phyloP scores from a whole-genome alignment of 2,888 invertebrate species.

The Cheilosia vernalis region DNA sequence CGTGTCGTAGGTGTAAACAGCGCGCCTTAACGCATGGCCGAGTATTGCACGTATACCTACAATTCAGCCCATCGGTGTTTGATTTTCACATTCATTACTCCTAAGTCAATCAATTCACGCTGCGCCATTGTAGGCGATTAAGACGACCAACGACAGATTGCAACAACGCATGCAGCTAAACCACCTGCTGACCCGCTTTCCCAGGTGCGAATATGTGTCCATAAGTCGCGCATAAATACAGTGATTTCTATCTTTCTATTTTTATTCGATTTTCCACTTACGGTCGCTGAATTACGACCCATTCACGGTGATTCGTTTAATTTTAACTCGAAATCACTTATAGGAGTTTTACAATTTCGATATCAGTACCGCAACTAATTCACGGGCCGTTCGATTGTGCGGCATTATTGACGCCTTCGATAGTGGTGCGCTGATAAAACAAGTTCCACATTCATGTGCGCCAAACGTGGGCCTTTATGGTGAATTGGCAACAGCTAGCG shows the following conservation, averaged over 20 bases:
- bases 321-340: conserved; percentile 62
- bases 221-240: conserved; percentile 47
- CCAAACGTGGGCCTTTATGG: conserved; percentile 2
- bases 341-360: conserved; percentile 51
- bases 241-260: conserved; percentile 53
- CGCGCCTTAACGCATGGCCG: conserved; percentile 32
- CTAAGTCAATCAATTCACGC: conserved; percentile 65
- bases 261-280: conserved; percentile 67
- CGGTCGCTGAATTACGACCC: conserved; percentile 54
- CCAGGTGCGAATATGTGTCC: conserved; percentile 58
- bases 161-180: background rate
- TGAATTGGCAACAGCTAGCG: conserved; percentile 13
- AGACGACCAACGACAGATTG: conserved; percentile 12
- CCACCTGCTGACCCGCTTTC: conserved; percentile 66
- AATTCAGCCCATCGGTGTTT: conserved; percentile 56
- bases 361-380: conserved; percentile 35
- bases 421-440: conserved; percentile 55
- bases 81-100: conserved; percentile 53
- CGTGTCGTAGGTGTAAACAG: conserved; percentile 11
- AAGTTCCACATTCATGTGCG: conserved; percentile 26
- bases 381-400: conserved; percentile 36
- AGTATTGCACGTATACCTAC: conserved; percentile 39
- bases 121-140: background rate
- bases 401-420: conserved; percentile 68
- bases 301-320: conserved; percentile 62